Conservation (phyloP, 2,888 invertebrate genomes). For the Epistrophe eligans region DNA sequence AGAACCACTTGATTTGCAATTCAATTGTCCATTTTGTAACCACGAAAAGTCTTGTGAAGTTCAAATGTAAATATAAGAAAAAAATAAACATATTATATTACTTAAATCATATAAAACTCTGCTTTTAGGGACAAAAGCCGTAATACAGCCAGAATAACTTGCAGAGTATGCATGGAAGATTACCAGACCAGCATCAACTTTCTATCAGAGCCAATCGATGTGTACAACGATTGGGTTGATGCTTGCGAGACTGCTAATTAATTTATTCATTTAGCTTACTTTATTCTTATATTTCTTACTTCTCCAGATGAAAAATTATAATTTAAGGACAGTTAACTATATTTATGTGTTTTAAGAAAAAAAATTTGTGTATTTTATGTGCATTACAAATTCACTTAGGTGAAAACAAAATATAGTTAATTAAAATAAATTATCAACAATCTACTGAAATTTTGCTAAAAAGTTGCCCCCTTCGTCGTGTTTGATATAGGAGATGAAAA, state of each 20-base stretch:
- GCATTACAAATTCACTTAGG: conserved; percentile 48
- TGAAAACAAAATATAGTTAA: conserved; percentile 13
- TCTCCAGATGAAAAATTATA: not conserved
- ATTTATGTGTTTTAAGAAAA: not conserved
- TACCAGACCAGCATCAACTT: conserved; percentile 98
- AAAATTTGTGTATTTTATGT: conserved; percentile 25
- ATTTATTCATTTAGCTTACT: conserved; percentile 70
- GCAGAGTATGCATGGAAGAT: conserved; percentile 97
- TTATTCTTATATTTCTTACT: conserved; percentile 3
- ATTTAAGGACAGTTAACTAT: conserved; percentile 37
- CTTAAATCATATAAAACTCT: not conserved
- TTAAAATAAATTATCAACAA: conserved; percentile 9
- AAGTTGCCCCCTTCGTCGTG: conserved; percentile 83
- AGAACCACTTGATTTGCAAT: conserved; percentile 96
- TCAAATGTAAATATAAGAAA: conserved; percentile 92
- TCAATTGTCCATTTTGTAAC: conserved; percentile 99
- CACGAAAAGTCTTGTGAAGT: conserved; percentile 99
- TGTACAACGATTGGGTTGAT: conserved; percentile 99
- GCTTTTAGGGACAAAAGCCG: conserved; percentile 94
- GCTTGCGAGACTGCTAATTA: conserved; percentile 98
- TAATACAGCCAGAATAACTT: conserved; percentile 97
- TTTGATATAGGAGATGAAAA: conserved; percentile 95
- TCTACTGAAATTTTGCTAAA: conserved; percentile 56
- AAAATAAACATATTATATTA: not conserved
- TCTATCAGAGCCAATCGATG: conserved; percentile 98